Conservation (phyloP, 2,113 vertebrate genomes). For the Heterocephalus glaber region DNA sequence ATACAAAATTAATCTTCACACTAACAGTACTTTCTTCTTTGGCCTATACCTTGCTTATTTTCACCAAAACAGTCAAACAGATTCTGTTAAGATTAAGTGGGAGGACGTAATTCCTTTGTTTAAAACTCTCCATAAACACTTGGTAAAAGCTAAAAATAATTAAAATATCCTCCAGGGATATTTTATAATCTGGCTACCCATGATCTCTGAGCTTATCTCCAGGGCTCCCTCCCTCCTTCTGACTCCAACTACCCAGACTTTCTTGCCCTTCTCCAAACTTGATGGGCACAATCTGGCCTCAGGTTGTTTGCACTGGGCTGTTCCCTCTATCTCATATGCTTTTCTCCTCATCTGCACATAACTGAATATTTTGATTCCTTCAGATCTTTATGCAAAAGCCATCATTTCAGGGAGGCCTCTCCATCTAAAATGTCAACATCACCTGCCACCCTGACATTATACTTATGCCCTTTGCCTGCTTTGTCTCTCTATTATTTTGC, state of each 20-base stretch:
- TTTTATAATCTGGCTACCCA: not conserved
- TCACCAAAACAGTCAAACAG: slow-evolving; percentile 3
- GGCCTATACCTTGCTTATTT: not conserved
- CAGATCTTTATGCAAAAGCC: not conserved
- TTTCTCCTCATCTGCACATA: not conserved
- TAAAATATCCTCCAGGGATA: slow-evolving; percentile 12
- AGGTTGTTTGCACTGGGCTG: not conserved
- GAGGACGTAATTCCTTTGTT: not conserved
- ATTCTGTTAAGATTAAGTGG: slow-evolving; percentile 3
- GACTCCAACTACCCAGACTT: not conserved
- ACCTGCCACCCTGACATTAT: not conserved
- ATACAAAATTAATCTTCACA: not conserved
- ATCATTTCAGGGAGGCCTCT: not conserved
- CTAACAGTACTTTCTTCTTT: not conserved
- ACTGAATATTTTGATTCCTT: not conserved
- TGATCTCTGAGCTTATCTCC: not conserved
- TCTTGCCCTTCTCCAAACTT: not conserved
- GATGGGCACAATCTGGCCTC: not conserved
- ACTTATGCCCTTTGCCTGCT: not conserved
- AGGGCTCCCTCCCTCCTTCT: not conserved
- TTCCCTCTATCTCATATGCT: not conserved
- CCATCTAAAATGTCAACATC: not conserved
- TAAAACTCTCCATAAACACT: slow-evolving; percentile 17
- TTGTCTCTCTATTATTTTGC: not conserved
- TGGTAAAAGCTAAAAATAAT: slow-evolving; percentile 40